These are phyloP conservation scores for Bibio marci DNA, from an alignment of 2,888 invertebrate species.

Conservation along the genomic window DNA sequence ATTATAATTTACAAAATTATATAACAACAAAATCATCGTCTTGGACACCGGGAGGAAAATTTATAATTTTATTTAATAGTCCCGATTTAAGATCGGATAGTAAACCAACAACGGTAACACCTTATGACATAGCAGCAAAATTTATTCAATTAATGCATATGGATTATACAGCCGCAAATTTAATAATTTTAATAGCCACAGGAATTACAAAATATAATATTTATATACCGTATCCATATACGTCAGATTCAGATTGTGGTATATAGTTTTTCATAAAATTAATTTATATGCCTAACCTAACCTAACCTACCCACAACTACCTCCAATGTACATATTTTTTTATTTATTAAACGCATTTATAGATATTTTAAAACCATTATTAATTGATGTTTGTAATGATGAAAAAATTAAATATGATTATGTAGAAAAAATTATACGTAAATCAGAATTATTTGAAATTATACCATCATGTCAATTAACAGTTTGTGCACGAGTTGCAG, in stretches of 20 bases:
- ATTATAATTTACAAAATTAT: too few relatives aligned
- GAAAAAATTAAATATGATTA: neutral
- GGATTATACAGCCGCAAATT: conserved; percentile 20
- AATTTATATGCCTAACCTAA: too few relatives aligned
- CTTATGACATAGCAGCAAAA: conserved; percentile 12
- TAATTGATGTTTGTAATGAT: conserved; percentile 4
- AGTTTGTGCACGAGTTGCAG: conserved; percentile 32
- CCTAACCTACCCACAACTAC: neutral
- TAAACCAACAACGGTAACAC: conserved; percentile 5
- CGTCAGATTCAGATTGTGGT: conserved; percentile 16
- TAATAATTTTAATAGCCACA: conserved; percentile 20
- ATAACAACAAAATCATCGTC: too few relatives aligned
- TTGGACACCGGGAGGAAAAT: conserved; percentile 27
- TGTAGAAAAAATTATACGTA: neutral
- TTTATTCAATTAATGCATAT: conserved; percentile 19
- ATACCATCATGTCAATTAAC: conserved; percentile 32
- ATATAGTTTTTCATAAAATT: too few relatives aligned
- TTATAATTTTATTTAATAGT: conserved; percentile 24
- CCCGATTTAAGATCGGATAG: conserved; percentile 6
- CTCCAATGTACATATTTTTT: neutral
- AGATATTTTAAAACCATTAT: neutral
- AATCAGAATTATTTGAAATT: conserved; percentile 20
- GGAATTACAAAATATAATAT: conserved; percentile 18
- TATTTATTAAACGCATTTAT: neutral
- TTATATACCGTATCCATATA: conserved; percentile 22